Conservation (phyloP, 1,140 invertebrate genomes). For the Melipona quadrifasciata region DNA sequence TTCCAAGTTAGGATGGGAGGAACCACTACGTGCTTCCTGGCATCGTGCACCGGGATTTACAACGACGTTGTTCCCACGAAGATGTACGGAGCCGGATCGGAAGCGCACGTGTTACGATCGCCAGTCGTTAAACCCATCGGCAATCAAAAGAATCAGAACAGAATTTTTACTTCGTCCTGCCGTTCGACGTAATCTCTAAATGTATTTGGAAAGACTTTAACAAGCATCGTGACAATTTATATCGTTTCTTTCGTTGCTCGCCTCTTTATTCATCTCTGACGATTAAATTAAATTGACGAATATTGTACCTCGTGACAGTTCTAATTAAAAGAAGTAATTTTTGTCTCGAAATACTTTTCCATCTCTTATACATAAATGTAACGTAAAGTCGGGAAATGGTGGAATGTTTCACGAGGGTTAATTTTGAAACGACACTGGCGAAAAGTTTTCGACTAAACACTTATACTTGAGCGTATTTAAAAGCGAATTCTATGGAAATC, state of each 20-base stretch:
- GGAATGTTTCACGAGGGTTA: too few relatives aligned
- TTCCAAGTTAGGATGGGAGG: not conserved
- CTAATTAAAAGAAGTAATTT: too few relatives aligned
- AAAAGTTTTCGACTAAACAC: too few relatives aligned
- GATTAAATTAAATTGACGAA: not conserved
- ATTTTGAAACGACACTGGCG: too few relatives aligned
- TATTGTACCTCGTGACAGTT: too few relatives aligned
- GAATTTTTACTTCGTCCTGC: not conserved
- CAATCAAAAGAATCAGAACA: not conserved
- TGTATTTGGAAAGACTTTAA: not conserved
- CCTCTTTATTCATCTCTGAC: not conserved
- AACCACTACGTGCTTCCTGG: not conserved
- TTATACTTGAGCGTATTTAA: too few relatives aligned
- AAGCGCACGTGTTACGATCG: slow-evolving; percentile 2
- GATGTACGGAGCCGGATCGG: not conserved
- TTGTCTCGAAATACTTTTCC: too few relatives aligned
- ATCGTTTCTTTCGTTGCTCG: not conserved
- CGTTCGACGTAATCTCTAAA: not conserved
- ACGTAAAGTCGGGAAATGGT: too few relatives aligned
- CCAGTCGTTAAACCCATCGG: not conserved
- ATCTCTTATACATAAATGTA: too few relatives aligned
- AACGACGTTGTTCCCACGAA: not conserved
- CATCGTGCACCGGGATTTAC: slow-evolving; percentile 24
- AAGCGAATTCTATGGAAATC: too few relatives aligned
- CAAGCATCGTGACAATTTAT: slow-evolving; percentile 28